A percentile compares a stretch with the other conserved stretches of the same genome.
Evolutionary conservation across 2,888 invertebrate genomes (phyloP).

Genomic region (Erebia ligea): DNA sequence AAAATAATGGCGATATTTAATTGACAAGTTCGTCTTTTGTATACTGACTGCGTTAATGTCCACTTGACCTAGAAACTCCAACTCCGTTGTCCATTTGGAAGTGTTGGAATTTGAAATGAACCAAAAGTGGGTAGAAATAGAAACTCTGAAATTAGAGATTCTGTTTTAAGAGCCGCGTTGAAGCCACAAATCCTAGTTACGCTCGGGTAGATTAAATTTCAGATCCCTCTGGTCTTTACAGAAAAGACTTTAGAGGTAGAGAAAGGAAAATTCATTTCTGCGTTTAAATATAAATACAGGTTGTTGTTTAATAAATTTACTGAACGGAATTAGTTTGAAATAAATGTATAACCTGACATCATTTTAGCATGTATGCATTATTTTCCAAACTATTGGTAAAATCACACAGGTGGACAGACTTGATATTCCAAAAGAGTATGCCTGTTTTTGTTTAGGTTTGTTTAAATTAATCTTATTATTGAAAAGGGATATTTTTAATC

Average conservation of each 20-base stretch:
- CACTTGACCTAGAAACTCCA: too few relatives aligned
- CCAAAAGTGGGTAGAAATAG: not conserved
- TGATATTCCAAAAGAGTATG: too few relatives aligned
- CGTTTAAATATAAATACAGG: not conserved
- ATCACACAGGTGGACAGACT: not conserved
- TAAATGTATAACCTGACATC: too few relatives aligned
- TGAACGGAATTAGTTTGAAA: not conserved
- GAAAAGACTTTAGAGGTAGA: not conserved
- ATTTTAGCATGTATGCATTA: too few relatives aligned
- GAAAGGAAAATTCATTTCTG: not conserved
- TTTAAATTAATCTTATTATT: too few relatives aligned
- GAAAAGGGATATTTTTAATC: not conserved
- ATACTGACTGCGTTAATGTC: too few relatives aligned
- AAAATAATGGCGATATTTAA: too few relatives aligned
- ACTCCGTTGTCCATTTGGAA: too few relatives aligned
- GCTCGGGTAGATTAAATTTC: not conserved
- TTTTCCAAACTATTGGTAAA: not conserved
- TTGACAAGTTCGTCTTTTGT: too few relatives aligned
- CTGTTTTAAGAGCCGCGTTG: conserved; percentile 5
- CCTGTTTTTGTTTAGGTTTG: too few relatives aligned
- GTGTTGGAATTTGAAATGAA: too few relatives aligned
- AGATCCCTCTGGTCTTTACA: not conserved
- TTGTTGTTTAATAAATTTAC: not conserved
- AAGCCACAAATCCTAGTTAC: conserved; percentile 8
- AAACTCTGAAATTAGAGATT: conserved; percentile 7